Percentiles rank a stretch among this genome's conserved stretches.
Conservation (phyloP, 2,888 invertebrate genomes). For the Drosophila mettleri region DNA sequence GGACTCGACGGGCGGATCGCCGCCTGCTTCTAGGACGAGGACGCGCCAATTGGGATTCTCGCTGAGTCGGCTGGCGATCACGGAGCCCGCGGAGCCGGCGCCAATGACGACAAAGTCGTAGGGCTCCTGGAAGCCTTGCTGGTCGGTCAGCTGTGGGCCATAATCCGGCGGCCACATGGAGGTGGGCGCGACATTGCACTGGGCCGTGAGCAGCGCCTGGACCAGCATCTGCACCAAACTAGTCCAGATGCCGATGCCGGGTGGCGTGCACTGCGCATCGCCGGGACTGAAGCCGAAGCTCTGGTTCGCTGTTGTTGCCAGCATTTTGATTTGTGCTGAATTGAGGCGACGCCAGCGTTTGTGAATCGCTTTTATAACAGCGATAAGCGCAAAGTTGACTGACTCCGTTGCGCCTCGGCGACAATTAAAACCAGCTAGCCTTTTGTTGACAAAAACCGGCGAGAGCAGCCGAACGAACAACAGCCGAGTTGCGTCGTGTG, state of each 20-base stretch:
- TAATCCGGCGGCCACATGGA: conserved; percentile 87
- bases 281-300: conserved; percentile 3
- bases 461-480: not conserved
- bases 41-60: conserved; percentile 85
- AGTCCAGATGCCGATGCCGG: conserved; percentile 72
- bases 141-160: conserved; percentile 51
- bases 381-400: conserved; percentile 41
- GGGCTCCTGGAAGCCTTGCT: conserved; percentile 43
- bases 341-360: conserved; percentile 30
- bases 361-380: conserved; percentile 56
- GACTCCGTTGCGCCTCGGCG: not conserved
- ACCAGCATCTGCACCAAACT: conserved; percentile 87
- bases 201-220: conserved; percentile 87
- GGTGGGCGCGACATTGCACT: conserved; percentile 86
- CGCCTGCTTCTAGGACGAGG: conserved; percentile 86
- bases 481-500: not conserved
- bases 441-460: not conserved
- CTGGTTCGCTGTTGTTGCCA: conserved; percentile 13
- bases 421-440: not conserved
- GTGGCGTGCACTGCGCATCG: conserved; percentile 61
- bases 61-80: conserved; percentile 85
- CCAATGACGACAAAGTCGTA: conserved; percentile 86
- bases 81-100: conserved; percentile 86
- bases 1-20: conserved; percentile 85
- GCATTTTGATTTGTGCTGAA: conserved; percentile 35